Evolutionary conservation across 2,888 invertebrate species (phyloP).

Genomic region (Sesamia inferens): DNA sequence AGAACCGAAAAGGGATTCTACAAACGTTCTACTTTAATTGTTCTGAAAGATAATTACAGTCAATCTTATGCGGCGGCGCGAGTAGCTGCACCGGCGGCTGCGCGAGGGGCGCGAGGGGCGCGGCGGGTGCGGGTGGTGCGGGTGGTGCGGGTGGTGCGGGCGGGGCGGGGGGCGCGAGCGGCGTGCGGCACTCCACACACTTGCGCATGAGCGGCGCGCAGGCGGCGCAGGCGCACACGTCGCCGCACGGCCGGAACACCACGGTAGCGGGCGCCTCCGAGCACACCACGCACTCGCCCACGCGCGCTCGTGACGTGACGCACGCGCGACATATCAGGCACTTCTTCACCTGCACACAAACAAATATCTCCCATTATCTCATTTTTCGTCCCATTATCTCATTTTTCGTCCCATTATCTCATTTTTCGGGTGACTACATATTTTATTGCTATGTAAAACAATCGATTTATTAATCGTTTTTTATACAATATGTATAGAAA

Average conservation of each 20-base stretch:
- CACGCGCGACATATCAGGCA: slow-evolving; percentile 95
- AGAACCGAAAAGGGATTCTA: not conserved
- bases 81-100: slow-evolving; percentile 86
- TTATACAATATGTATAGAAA: too few relatives aligned
- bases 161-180: slow-evolving; percentile 88
- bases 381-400: too few relatives aligned
- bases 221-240: slow-evolving; percentile 96
- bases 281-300: slow-evolving; percentile 99
- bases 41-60: slow-evolving; percentile 59
- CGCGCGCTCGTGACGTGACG: slow-evolving; percentile 84
- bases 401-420: not conserved
- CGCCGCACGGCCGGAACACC: slow-evolving; percentile 98
- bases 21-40: not conserved
- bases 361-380: not conserved
- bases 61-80: slow-evolving; percentile 60
- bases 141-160: slow-evolving; percentile 53
- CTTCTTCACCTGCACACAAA: slow-evolving; percentile 93
- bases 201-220: slow-evolving; percentile 99
- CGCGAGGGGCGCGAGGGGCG: slow-evolving; percentile 55
- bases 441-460: too few relatives aligned
- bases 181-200: slow-evolving; percentile 98
- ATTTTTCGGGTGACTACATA: not conserved
- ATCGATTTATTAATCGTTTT: too few relatives aligned
- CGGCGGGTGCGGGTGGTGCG: slow-evolving; percentile 27
- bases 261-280: slow-evolving; percentile 98